These are phyloP conservation scores for Avahi laniger DNA, from an alignment of 2,797 vertebrate species.

Conservation along the genomic window DNA sequence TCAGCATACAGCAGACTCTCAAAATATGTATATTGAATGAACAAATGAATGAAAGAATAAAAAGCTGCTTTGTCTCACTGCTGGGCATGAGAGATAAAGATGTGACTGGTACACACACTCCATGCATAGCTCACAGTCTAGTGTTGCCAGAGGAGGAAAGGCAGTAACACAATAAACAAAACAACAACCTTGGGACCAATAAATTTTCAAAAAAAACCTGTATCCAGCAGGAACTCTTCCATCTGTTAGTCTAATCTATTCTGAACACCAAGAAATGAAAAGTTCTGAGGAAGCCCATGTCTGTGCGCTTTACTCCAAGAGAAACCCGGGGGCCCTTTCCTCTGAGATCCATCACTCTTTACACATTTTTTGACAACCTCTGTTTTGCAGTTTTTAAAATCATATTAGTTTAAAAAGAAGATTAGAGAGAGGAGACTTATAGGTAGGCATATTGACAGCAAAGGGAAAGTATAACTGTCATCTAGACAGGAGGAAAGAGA, in stretches of 20 bases:
- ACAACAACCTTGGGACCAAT: too few relatives aligned
- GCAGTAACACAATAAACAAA: background rate
- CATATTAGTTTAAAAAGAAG: background rate
- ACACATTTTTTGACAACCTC: background rate
- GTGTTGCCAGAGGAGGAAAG: background rate
- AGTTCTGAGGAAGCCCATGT: background rate
- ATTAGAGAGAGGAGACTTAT: background rate
- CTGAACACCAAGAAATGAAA: background rate
- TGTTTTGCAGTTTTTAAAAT: background rate
- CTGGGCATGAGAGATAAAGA: background rate
- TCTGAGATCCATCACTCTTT: background rate
- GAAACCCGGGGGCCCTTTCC: background rate
- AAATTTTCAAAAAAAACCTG: background rate
- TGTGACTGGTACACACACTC: background rate
- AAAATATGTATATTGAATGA: background rate
- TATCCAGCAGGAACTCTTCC: background rate
- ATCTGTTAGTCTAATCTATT: background rate
- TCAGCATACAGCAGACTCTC: background rate
- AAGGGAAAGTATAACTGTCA: background rate
- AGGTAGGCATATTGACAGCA: background rate
- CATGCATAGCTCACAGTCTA: background rate
- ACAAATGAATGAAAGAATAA: background rate
- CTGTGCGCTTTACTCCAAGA: background rate
- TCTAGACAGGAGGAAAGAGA: background rate
- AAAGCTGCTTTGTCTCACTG: background rate